phyloP scores from a whole-genome alignment of 1,140 invertebrate species.

The Drosophila saltans region DNA sequence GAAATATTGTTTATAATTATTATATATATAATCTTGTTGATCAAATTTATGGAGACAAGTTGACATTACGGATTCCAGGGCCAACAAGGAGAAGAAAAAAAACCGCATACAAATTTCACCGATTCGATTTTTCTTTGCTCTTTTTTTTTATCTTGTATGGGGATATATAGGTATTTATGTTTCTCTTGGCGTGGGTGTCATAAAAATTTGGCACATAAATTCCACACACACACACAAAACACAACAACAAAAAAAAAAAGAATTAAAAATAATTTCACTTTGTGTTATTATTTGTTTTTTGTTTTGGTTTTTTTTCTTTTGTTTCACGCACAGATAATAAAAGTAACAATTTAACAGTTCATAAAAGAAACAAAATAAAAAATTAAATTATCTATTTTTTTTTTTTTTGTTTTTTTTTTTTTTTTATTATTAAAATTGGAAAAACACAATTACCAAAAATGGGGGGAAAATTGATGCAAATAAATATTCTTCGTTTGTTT shows the following conservation, averaged over 20 bases:
- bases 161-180: conserved; percentile 44
- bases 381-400: background rate
- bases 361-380: conserved; percentile 41
- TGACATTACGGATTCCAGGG: conserved; percentile 5
- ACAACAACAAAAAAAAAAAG: conserved; percentile 20
- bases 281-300: background rate
- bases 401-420: background rate
- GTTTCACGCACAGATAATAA: conserved; percentile 27
- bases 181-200: conserved; percentile 40
- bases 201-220: conserved; percentile 64
- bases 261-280: conserved; percentile 9
- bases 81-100: background rate
- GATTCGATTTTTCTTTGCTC: conserved; percentile 22
- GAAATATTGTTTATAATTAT: conserved; percentile 13
- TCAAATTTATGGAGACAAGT: conserved; percentile 9
- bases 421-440: conserved; percentile 12
- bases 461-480: conserved; percentile 6
- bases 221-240: conserved; percentile 38
- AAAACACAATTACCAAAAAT: conserved; percentile 54
- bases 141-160: conserved; percentile 64
- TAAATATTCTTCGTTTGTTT: background rate
- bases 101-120: conserved; percentile 9
- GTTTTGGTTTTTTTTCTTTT: background rate
- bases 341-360: conserved; percentile 60
- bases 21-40: conserved; percentile 15